Evolutionary conservation across 2,888 invertebrate species (phyloP), one percentile per base, ranked within the genome.

Genomic region (Leucophenga montana): DNA sequence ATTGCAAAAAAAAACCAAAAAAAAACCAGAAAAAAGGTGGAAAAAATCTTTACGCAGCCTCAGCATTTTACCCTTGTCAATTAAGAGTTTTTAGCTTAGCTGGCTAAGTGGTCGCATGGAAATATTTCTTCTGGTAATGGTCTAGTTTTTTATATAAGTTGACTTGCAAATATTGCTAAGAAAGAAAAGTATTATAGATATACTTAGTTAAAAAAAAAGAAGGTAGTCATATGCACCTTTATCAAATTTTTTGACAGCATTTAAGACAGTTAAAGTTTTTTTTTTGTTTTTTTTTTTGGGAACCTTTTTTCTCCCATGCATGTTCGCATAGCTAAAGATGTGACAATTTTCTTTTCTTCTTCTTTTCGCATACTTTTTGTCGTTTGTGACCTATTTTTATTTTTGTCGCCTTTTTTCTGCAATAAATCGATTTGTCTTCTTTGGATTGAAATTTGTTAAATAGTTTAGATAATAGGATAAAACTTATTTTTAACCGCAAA

Each of bases 31-130:
- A n/a, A n/a, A 50, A 59, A 11, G 9, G 27, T 27, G 27, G 4
- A n/a, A 62, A 14, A 75, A 73, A 75, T 70, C 72, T 71, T 78
- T 82, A 70, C 73, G 78, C 73, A 69, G 71, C 73, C 71, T 73
- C 69, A 78, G 75, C 79, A 76, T 71, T 77, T 71, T 77, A 84
- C 84, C 84, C 81, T 84, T 81, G 80, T 84, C 81, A 81, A 84
- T 84, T 81, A 76, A 64, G 46, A 27, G 62, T 46, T 64, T 64
- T 64, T 64, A 64, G 27, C 62, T 22, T 11, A 39, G 39, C 27
- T 56, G 16, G 27, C 56, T 18, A 22, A 22, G 13, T 56, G 27
- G 14, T 20, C 11, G 16, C 20, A 18, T 56, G 8, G 13, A 11
- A 16, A 18, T 44, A 8, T 22, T 2, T 44, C 48, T 27, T 3